Evolutionary conservation across 2,888 invertebrate species (phyloP), one percentile per base, ranked within the genome.

Genomic region (Augochlorella aurata): DNA sequence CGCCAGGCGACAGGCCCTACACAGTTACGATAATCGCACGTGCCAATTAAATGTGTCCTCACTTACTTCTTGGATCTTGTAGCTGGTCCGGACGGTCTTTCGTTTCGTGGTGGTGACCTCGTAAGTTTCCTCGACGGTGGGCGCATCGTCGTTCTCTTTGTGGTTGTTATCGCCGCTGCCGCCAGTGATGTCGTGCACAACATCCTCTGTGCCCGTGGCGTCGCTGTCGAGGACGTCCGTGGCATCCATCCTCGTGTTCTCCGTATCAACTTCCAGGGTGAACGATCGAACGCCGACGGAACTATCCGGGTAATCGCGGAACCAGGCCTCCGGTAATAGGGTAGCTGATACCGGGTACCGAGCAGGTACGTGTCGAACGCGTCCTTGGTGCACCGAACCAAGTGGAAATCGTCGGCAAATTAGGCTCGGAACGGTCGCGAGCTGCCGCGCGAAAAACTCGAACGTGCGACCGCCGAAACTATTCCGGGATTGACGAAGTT

Each of bases 81-180:
- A 93, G 88, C 92, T 93, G 78, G 93, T 93, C 77, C 93, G 91
- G 12, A 92, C 88, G 80, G 92, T 93, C 85, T 93, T 93, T 52
- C 93, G 92, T 68, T 92, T 90, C 29, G 93, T 93, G n/a, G 92
- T 92, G n/a, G 93, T 93, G 80, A 93, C 92, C 87, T 93, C 93
- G 81, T 93, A 93, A 45, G 90, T 92, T 81, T 93, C 93, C 80
- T 93, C 92, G 75, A 93, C 91, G 81, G 93, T 93, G 4, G 93
- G 89, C 66, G 91, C 91, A 38, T 86, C 89, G 71, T 92, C 90
- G 81, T 90, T 88, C 66, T 90, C 87, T 21, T 54, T 54, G 4
- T 21, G 12, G 58, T 86, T 83, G 79, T 67, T 74, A 50, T 69
- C 66, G 47, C 47, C 45, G 18, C 1, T 50, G 50, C 18, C 18